phyloP scores from a whole-genome alignment of 1,140 invertebrate genomes.

The Antheraea mylitta region DNA sequence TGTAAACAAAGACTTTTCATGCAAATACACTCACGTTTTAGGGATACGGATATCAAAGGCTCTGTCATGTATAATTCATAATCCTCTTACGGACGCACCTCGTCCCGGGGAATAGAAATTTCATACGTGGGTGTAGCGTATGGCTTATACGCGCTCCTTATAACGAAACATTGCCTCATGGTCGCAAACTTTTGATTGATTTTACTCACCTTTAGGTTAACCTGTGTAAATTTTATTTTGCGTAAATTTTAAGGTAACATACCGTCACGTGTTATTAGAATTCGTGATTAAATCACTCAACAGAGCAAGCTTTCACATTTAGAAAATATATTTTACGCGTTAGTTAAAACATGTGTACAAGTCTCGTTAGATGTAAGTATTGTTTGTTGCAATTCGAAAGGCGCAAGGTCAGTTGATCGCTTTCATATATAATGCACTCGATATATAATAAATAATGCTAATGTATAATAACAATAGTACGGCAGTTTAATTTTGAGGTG shows the following conservation, averaged over 20 bases:
- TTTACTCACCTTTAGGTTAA: background rate
- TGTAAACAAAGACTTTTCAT: slow-evolving; percentile 1
- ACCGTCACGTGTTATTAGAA: background rate
- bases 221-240: background rate
- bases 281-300: too few relatives aligned
- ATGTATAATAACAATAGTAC: slow-evolving; percentile 14
- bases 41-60: background rate
- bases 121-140: background rate
- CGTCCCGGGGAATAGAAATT: background rate
- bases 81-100: background rate
- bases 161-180: background rate
- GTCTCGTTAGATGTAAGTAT: background rate
- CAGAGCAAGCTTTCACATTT: too few relatives aligned
- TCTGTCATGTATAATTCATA: background rate
- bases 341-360: background rate
- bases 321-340: too few relatives aligned
- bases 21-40: slow-evolving; percentile 1
- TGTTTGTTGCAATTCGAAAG: slow-evolving; percentile 19
- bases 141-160: background rate
- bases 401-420: slow-evolving; percentile 17
- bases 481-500: slow-evolving; percentile 28
- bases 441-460: slow-evolving; percentile 17
- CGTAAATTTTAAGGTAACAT: background rate
- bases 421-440: slow-evolving; percentile 19
- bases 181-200: background rate